Conservation (phyloP, 30 jellyfish, hydroid and myxozoan genomes). For the Aurelia aurita complex sp. Pacific region DNA sequence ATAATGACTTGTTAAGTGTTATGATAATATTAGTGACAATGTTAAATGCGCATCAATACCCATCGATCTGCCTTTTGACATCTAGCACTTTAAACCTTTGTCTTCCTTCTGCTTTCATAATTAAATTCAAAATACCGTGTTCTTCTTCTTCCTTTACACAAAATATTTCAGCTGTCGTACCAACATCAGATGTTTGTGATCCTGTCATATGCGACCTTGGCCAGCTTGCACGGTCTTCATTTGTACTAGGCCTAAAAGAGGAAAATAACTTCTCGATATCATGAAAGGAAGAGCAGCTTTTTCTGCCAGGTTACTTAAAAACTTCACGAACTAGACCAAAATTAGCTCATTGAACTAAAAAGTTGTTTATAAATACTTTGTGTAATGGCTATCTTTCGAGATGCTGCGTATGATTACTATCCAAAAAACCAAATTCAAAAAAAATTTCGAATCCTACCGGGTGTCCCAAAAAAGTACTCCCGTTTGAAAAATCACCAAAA, state of each 20-base stretch:
- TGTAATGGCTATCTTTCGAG: too few species aligned
- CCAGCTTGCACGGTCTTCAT: neutral
- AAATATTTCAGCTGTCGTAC: slow-evolving; percentile 86
- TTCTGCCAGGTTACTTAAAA: too few species aligned
- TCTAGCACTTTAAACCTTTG: slow-evolving; percentile 81
- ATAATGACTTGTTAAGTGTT: neutral
- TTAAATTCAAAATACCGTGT: slow-evolving; percentile 56
- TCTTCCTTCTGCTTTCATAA: slow-evolving; percentile 90
- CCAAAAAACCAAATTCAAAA: too few species aligned
- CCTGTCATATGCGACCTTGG: slow-evolving; percentile 18
- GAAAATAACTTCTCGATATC: too few species aligned
- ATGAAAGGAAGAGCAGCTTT: too few species aligned
- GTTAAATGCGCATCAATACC: slow-evolving; percentile 43
- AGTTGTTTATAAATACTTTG: too few species aligned
- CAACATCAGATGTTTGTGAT: slow-evolving; percentile 28
- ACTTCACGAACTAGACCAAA: too few species aligned
- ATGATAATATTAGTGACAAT: neutral
- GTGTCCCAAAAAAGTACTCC: too few species aligned
- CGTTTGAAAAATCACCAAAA: too few species aligned
- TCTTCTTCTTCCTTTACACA: slow-evolving; percentile 79
- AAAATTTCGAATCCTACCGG: too few species aligned
- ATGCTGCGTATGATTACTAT: too few species aligned
- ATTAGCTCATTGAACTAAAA: too few species aligned
- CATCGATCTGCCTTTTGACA: slow-evolving; percentile 76
- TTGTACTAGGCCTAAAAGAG: neutral